Evolutionary conservation across 2,113 vertebrate species (phyloP), one percentile per base, ranked within the genome.

Genomic region (Anhinga anhinga): DNA sequence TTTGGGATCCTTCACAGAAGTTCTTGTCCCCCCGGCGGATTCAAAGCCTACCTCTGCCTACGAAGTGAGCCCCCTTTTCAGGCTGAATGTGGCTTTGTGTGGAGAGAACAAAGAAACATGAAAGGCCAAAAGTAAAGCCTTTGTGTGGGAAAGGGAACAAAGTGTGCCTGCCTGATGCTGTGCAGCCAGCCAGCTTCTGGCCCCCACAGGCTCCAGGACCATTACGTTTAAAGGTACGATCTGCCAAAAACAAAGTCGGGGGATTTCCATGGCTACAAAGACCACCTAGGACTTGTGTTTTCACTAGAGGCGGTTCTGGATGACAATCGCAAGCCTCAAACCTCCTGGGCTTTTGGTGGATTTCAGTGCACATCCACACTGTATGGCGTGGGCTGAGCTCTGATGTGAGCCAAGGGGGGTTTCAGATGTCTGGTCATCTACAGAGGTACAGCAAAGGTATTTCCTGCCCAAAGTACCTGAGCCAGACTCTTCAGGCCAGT

Each of bases 221-320:
- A 30, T 93, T 95, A 72, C 22, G 6, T 88, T 90, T 72, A 88
- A 96, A 93, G 87, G 81, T 80, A 93, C 74, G n/a, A 61, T 66
- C 84, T 69, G 84, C 69, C 92, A 78, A 94, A 96, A 88, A 66
- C 66, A 77, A 87, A 91, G 72, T 50, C 38, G 1, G 50, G 85
- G 93, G 78, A 96, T 96, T 95, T 96, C 96, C 96, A 86, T 92
- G 85, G 92, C 87, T 94, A 90, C 92, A 95, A 85, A 93, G 94
- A 72, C 87, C 30, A 1, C 91, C 87, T 16, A 55, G 87, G 95
- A 94, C 49, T 49, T 13, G 17, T 59, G 88, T 84, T 96, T 94
- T 84, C 61, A 21, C 38, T 36, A 17, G 42, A 62, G 73, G n/a
- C 5, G 2, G 42, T 72, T 80, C 47, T 7, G 27, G 81, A 56